Percentiles rank a stretch among this genome's conserved stretches.
Evolutionary conservation across 2,113 vertebrate genomes (phyloP).

Genomic region (Tautogolabrus adspersus): DNA sequence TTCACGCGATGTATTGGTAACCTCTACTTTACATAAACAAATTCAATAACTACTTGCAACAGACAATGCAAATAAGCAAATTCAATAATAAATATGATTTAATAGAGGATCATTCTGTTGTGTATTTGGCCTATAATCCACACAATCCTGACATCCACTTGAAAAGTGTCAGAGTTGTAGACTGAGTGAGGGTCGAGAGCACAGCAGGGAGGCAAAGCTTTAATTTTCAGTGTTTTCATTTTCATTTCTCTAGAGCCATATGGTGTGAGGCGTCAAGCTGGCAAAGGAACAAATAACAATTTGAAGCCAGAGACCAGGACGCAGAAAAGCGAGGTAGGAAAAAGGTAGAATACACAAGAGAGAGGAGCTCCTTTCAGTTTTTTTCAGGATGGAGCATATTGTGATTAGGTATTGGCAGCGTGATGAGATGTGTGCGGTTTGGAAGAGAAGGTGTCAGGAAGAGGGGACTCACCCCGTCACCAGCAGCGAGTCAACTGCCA

Average conservation of each 20-base stretch:
- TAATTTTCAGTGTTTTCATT: conserved; percentile 71
- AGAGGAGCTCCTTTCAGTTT: conserved; percentile 18
- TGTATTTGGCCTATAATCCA: conserved; percentile 33
- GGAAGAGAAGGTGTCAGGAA: conserved; percentile 27
- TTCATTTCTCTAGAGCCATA: conserved; percentile 66
- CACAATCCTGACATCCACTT: conserved; percentile 29
- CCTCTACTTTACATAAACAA: no score
- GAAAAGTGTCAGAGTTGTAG: conserved; percentile 34
- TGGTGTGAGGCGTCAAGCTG: conserved; percentile 69
- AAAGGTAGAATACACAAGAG: conserved; percentile 45
- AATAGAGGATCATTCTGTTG: background rate
- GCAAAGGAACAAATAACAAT: conserved; percentile 76
- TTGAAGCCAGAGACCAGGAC: conserved; percentile 62
- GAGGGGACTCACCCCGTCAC: conserved; percentile 51
- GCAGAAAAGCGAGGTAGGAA: conserved; percentile 27
- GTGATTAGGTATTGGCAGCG: conserved; percentile 55
- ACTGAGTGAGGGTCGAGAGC: conserved; percentile 3
- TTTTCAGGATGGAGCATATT: conserved; percentile 61
- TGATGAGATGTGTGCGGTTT: conserved; percentile 52
- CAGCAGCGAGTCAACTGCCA: conserved; percentile 49
- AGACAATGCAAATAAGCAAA: conserved; percentile 4
- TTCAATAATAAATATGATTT: conserved; percentile 30
- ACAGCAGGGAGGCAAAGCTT: conserved; percentile 40
- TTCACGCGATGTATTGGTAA: no score
- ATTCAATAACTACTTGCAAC: no score